Percentiles rank a stretch among this genome's conserved stretches.
Conservation (phyloP, 2,888 invertebrate genomes). For the Dicyrtomina minuta region DNA sequence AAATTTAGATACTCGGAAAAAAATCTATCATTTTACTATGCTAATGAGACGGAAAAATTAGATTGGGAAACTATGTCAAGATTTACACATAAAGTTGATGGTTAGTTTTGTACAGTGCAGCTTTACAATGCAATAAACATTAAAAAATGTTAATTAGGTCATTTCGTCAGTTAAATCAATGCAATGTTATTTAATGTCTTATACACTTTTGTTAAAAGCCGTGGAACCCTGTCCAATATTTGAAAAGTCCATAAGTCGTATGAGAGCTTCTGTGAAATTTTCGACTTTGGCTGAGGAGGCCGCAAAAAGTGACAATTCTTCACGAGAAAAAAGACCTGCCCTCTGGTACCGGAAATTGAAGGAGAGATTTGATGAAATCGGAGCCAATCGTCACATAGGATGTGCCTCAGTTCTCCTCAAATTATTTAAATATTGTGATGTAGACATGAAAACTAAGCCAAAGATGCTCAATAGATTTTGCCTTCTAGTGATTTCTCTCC, state of each 20-base stretch:
- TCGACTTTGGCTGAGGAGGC: conserved; percentile 11
- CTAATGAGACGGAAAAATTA: conserved; percentile 46
- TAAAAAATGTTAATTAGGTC: too few relatives aligned
- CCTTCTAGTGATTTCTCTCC: conserved; percentile 45
- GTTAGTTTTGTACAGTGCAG: conserved; percentile 7
- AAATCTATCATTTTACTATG: conserved; percentile 38
- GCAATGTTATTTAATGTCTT: too few relatives aligned
- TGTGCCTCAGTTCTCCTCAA: conserved; percentile 40
- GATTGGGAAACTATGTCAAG: conserved; percentile 47
- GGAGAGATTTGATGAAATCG: conserved; percentile 41
- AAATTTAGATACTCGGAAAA: conserved; percentile 45
- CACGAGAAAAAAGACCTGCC: conserved; percentile 38
- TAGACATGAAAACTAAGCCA: conserved; percentile 45
- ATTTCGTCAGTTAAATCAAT: too few relatives aligned
- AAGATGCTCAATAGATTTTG: conserved; percentile 46
- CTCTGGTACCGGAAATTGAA: conserved; percentile 45
- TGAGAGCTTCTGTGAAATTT: conserved; percentile 37
- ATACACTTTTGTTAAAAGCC: conserved; percentile 14
- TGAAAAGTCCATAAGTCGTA: conserved; percentile 42
- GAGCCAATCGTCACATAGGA: conserved; percentile 44
- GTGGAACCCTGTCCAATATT: conserved; percentile 43
- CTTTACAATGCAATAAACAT: neutral
- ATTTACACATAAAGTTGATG: conserved; percentile 41
- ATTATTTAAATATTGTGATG: conserved; percentile 47
- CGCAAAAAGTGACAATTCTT: conserved; percentile 14